Percentiles rank a stretch among this genome's conserved stretches.
phyloP scores from a whole-genome alignment of 2,888 invertebrate species.

The Polia nebulosa region DNA sequence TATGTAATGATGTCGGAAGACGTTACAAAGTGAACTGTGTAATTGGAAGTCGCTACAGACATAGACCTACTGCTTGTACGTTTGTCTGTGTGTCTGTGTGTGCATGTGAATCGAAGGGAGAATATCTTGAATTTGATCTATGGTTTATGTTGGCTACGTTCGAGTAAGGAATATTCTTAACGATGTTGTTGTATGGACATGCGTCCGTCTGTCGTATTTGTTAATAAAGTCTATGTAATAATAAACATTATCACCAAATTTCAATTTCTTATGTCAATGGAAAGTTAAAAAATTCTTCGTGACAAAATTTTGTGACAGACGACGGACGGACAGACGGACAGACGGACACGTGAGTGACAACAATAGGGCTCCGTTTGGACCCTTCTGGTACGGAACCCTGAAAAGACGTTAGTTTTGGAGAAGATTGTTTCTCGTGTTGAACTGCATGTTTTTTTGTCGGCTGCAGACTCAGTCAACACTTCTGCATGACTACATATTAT shows the following conservation, averaged over 20 bases:
- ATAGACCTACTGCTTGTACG: slow-evolving; percentile 11
- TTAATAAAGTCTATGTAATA: too few relatives aligned
- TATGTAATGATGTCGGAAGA: slow-evolving; percentile 44
- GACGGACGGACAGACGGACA: too few relatives aligned
- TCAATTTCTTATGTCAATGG: too few relatives aligned
- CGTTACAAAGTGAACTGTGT: slow-evolving; percentile 56
- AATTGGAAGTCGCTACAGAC: slow-evolving; percentile 38
- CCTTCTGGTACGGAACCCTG: too few relatives aligned
- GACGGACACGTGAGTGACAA: too few relatives aligned
- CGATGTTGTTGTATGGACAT: slow-evolving; percentile 22
- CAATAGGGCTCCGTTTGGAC: too few relatives aligned
- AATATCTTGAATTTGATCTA: slow-evolving; percentile 53
- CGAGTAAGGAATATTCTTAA: slow-evolving; percentile 1
- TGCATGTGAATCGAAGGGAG: slow-evolving; percentile 26
- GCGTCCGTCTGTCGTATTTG: too few relatives aligned
- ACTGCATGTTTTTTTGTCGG: not conserved
- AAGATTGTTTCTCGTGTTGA: not conserved
- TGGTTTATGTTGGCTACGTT: slow-evolving; percentile 15
- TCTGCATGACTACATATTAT: not conserved
- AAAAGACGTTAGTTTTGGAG: not conserved
- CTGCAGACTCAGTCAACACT: not conserved
- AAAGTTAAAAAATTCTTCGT: too few relatives aligned
- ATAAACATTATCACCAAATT: too few relatives aligned
- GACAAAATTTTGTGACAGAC: too few relatives aligned
- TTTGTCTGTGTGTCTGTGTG: slow-evolving; percentile 1